These are phyloP conservation scores for Ruditapes philippinarum DNA, from an alignment of 1,140 invertebrate species.

Conservation along the genomic window DNA sequence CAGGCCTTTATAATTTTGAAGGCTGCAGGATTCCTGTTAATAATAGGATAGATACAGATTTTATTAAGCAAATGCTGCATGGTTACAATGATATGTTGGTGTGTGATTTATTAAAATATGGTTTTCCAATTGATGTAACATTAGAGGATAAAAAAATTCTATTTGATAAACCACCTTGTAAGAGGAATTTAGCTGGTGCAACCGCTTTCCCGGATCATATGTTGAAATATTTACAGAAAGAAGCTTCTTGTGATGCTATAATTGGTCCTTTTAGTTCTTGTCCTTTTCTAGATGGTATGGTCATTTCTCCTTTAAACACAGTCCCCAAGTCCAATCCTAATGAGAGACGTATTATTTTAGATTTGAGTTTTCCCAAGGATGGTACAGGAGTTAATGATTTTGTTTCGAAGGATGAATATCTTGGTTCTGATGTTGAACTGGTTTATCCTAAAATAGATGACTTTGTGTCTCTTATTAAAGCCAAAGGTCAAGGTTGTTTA, in stretches of 20 bases:
- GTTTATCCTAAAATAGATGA: constrained; percentile 43
- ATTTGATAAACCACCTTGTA: neutral
- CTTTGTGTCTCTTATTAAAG: neutral
- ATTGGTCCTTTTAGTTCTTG: neutral
- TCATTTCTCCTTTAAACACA: constrained; percentile 22
- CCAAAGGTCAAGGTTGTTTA: neutral
- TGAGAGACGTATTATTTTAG: constrained; percentile 29
- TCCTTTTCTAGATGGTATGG: constrained; percentile 27
- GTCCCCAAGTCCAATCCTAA: neutral
- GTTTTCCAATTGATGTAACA: neutral
- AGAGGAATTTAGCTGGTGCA: neutral
- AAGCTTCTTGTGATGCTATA: neutral
- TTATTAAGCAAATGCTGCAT: neutral
- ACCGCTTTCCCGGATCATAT: neutral
- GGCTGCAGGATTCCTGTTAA: constrained; percentile 3
- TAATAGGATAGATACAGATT: neutral
- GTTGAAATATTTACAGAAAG: neutral
- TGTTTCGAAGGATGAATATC: constrained; percentile 30
- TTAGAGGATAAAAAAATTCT: neutral
- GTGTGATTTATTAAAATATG: neutral
- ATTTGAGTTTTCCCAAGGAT: constrained; percentile 11
- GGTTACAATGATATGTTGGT: neutral
- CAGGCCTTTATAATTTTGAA: constrained; percentile 1
- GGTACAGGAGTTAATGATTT: constrained; percentile 37
- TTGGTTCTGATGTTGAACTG: neutral